Percentiles rank a stretch among this genome's conserved stretches.
Conservation (phyloP, 1,140 invertebrate genomes). For the Brachionus paranguensis region DNA sequence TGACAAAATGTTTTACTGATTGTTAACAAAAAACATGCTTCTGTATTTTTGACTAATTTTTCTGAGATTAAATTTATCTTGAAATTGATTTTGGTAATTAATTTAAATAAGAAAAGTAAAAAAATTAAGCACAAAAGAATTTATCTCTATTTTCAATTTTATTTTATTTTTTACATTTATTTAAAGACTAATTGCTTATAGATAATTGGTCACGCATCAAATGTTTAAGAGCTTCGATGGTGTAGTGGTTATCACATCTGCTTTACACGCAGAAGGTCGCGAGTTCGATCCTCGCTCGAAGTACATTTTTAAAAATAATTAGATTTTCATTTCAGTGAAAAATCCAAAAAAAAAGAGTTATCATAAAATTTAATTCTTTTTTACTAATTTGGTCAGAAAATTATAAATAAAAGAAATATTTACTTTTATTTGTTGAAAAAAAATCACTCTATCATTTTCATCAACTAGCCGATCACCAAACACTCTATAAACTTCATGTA, state of each 20-base stretch:
- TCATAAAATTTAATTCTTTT: too few relatives aligned
- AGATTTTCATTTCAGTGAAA: background rate
- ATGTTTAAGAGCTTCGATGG: conserved; percentile 41
- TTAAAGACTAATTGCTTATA: background rate
- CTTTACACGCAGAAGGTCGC: conserved; percentile 54
- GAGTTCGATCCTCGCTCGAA: conserved; percentile 50
- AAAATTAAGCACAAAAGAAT: too few relatives aligned
- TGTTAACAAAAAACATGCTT: too few relatives aligned
- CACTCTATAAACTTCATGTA: conserved; percentile 55
- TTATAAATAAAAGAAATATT: background rate
- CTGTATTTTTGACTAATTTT: too few relatives aligned
- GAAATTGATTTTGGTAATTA: background rate
- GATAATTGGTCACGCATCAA: background rate
- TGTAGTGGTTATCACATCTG: conserved; percentile 55
- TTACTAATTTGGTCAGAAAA: too few relatives aligned
- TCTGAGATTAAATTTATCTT: too few relatives aligned
- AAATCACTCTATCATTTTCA: conserved; percentile 44
- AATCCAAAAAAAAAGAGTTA: background rate
- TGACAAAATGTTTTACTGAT: too few relatives aligned
- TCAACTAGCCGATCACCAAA: conserved; percentile 55
- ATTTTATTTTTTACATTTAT: too few relatives aligned
- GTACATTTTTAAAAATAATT: conserved; percentile 37
- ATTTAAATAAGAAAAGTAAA: too few relatives aligned
- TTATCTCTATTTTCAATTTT: too few relatives aligned
- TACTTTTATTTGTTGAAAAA: background rate